Conservation (phyloP, 2,113 vertebrate genomes). For the Halcyon senegalensis region DNA sequence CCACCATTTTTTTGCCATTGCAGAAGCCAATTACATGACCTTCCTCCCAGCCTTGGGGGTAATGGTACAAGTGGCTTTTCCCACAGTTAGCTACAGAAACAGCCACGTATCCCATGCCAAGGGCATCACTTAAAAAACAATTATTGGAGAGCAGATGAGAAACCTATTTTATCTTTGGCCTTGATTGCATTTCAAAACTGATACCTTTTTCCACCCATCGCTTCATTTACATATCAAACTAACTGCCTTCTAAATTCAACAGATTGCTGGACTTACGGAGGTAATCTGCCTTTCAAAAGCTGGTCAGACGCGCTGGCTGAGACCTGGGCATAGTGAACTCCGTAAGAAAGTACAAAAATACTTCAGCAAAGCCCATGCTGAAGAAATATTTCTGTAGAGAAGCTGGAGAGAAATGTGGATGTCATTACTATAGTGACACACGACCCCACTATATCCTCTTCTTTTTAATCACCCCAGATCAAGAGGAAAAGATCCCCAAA, state of each 20-base stretch:
- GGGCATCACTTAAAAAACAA: conserved; percentile 21
- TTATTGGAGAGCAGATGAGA: conserved; percentile 9
- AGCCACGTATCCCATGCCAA: not conserved
- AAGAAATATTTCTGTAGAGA: not conserved
- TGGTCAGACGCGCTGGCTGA: not conserved
- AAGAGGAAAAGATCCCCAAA: not conserved
- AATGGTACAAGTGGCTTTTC: not conserved
- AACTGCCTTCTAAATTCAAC: not conserved
- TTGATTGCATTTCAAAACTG: not conserved
- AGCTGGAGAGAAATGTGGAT: not conserved
- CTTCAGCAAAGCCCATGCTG: not conserved
- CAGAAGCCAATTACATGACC: not conserved
- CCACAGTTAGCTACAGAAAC: not conserved
- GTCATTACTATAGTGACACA: not conserved
- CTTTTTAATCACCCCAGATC: not conserved
- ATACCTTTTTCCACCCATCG: not conserved
- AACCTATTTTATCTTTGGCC: conserved; percentile 25
- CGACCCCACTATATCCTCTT: not conserved
- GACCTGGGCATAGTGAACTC: not conserved
- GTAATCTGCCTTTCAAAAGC: not conserved
- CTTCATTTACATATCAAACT: conserved; percentile 57
- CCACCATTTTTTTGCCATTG: not conserved
- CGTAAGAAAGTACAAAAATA: not conserved
- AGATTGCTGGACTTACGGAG: not conserved
- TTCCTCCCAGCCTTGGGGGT: not conserved